phyloP scores from a whole-genome alignment of 1,140 invertebrate species.

The Ceratosolen solmsi region DNA sequence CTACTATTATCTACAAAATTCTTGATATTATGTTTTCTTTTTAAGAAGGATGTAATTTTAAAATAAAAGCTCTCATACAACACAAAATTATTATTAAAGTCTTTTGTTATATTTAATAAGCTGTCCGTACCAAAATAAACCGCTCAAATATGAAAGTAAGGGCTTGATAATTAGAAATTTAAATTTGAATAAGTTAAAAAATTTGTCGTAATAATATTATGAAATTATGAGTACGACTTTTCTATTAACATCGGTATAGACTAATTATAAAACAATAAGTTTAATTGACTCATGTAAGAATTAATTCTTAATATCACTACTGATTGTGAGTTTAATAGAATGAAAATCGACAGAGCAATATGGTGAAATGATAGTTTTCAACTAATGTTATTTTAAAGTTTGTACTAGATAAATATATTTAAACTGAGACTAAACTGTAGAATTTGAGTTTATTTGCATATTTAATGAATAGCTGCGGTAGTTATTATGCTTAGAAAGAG shows the following conservation, averaged over 20 bases:
- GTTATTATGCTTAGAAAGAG: neutral
- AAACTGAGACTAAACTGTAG: neutral
- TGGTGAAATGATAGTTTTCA: neutral
- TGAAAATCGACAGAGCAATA: neutral
- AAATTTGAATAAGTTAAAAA: neutral
- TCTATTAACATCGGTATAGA: too few species aligned
- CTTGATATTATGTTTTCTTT: constrained; percentile 2
- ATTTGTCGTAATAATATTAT: neutral
- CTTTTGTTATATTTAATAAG: neutral
- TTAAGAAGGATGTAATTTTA: neutral
- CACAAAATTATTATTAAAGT: neutral
- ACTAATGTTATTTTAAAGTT: constrained; percentile 2
- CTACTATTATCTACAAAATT: neutral
- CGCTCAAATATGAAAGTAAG: neutral
- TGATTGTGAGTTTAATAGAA: neutral
- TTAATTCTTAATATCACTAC: too few species aligned
- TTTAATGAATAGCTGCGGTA: neutral
- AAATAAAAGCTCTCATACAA: neutral
- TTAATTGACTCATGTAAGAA: too few species aligned
- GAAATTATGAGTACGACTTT: too few species aligned
- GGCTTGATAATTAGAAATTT: neutral
- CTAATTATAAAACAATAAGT: too few species aligned
- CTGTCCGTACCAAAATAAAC: neutral
- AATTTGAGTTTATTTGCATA: neutral
- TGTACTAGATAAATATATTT: neutral